These are phyloP conservation scores for Apeira syringaria DNA, from an alignment of 2,888 invertebrate species.

Conservation along the genomic window DNA sequence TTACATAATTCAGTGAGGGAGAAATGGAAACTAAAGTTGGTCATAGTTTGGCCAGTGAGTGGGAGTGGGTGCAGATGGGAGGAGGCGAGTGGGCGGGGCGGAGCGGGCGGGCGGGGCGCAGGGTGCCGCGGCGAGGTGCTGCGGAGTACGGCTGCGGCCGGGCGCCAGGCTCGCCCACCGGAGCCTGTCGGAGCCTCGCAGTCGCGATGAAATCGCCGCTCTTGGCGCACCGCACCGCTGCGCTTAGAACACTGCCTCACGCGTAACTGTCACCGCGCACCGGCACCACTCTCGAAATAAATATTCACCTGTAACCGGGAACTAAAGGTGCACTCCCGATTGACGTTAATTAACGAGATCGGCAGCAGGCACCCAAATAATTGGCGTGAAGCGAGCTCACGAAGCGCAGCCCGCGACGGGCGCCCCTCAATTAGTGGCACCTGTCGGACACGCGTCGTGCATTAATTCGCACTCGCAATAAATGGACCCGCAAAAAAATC, in stretches of 20 bases:
- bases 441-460: conserved; percentile 72
- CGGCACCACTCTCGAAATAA: conserved; percentile 14
- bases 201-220: conserved; percentile 67
- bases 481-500: conserved; percentile 68
- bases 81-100: conserved; percentile 64
- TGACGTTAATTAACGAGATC: conserved; percentile 59
- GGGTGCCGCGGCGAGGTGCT: conserved; percentile 66
- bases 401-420: conserved; percentile 61
- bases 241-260: conserved; percentile 25
- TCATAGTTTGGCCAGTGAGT: conserved; percentile 18
- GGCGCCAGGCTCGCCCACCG: conserved; percentile 61
- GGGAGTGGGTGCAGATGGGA: conserved; percentile 60
- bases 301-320: conserved; percentile 50
- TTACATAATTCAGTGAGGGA: conserved; percentile 12
- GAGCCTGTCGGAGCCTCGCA: conserved; percentile 50
- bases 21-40: conserved; percentile 16
- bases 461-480: conserved; percentile 76
- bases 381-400: conserved; percentile 63
- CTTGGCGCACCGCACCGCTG: conserved; percentile 53
- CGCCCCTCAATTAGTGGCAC: conserved; percentile 75
- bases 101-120: conserved; percentile 70
- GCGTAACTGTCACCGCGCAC: conserved; percentile 22
- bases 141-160: conserved; percentile 40
- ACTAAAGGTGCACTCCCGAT: conserved; percentile 57
- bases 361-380: conserved; percentile 72